Base-by-base conservation (phyloP, 1,140 invertebrate species). In the Pygmarrhopalites habei region DNA sequence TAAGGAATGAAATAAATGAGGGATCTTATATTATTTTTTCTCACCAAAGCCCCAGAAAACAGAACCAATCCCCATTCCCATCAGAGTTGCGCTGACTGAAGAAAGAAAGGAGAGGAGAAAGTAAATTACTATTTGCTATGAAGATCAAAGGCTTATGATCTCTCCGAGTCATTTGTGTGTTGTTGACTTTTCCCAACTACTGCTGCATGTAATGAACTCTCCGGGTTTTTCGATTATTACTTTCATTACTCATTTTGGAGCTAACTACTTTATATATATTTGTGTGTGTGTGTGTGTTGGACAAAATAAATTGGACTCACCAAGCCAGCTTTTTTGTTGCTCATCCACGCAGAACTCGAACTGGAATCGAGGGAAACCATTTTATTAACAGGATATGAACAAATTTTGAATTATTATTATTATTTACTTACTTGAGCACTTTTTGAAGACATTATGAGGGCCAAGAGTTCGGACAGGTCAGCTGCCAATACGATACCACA, bases 401-500 rank as follows among this genome's bases (percentile, higher is more conserved):
- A n/a, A n/a, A n/a, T n/a, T n/a, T n/a, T n/a, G n/a, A n/a, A n/a
- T n/a, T n/a, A n/a, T n/a, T n/a, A n/a, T n/a, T n/a, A n/a, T n/a
- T n/a, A n/a, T n/a, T n/a, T n/a, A n/a, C n/a, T n/a, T n/a, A n/a
- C n/a, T 41, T 71, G 69, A 64, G 69, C 69, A 68, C 66, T 71
- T 68, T 68, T 71, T 14, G 66, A 68, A n/a, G 69, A 64, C 69
- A 71, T 68, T n/a, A 71, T 71, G 4, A 71, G 46, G 14, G 69
- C 69, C 66, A 71, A 60, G 30, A 71, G 49, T 68, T 71, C 66
- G 15, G 66, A 65, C 1, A 71, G 52, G 46, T 71, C 69, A 15
- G 66, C 60, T 14, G 66, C 66, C 58, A 71, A 47, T 12, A 62
- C 69, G 28, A 71, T 28, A 23, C 69, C 69, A 25, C 64, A 68